Conservation (phyloP, 2,113 vertebrate species). For the Lampris megalopsis region DNA sequence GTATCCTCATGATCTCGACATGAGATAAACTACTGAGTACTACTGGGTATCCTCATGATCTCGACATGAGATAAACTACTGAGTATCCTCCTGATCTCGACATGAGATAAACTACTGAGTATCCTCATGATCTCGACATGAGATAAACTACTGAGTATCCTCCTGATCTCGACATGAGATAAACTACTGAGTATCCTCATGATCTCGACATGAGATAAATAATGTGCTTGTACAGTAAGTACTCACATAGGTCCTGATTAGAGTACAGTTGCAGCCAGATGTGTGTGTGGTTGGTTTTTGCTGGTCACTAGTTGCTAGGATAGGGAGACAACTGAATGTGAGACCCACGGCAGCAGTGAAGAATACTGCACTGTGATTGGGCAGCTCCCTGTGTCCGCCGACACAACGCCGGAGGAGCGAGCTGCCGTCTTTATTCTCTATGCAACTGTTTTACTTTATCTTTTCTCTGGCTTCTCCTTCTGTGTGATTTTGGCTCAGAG, state of each 20-base stretch:
- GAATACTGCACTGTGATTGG: slow-evolving; percentile 85
- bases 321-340: slow-evolving; percentile 76
- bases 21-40: too few relatives aligned
- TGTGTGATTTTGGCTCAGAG: background rate
- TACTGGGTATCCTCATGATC: too few relatives aligned
- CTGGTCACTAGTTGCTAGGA: slow-evolving; percentile 61
- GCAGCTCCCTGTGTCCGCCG: slow-evolving; percentile 80
- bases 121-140: too few relatives aligned
- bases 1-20: too few relatives aligned
- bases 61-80: too few relatives aligned
- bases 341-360: slow-evolving; percentile 84
- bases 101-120: too few relatives aligned
- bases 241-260: slow-evolving; percentile 29
- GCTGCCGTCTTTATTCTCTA: slow-evolving; percentile 86
- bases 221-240: background rate
- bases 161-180: too few relatives aligned
- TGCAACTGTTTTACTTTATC: slow-evolving; percentile 75
- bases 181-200: background rate
- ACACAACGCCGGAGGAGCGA: slow-evolving; percentile 80
- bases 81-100: too few relatives aligned
- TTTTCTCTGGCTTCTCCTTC: slow-evolving; percentile 5
- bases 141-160: too few relatives aligned
- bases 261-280: slow-evolving; percentile 19
- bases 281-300: slow-evolving; percentile 44
- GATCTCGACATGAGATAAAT: background rate